Conservation (phyloP, 2,113 vertebrate genomes). For the Cyphomyrus discorhynchus region DNA sequence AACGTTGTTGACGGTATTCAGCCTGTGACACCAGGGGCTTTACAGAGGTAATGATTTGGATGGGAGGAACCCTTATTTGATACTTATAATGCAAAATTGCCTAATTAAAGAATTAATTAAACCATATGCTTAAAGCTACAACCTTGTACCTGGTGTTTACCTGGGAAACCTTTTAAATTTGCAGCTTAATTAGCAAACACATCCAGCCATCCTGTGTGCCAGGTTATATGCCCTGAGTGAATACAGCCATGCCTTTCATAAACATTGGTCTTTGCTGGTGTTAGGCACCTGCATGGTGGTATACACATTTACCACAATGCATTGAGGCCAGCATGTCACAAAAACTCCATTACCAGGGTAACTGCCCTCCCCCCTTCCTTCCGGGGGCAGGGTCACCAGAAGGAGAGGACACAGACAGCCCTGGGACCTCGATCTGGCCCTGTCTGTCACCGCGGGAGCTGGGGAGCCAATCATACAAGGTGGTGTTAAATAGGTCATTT, state of each 20-base stretch:
- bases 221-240: background rate
- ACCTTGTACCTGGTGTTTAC: background rate
- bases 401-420: background rate
- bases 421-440: background rate
- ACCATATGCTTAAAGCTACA: background rate
- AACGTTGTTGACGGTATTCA: background rate
- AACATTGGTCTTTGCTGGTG: background rate
- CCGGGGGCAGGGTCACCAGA: background rate
- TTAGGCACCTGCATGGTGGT: background rate
- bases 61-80: background rate
- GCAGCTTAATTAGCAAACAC: background rate
- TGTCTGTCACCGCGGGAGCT: background rate
- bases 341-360: background rate
- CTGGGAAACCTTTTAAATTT: background rate
- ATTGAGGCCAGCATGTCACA: background rate
- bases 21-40: background rate
- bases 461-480: background rate
- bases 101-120: background rate
- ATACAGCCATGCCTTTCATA: background rate
- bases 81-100: background rate
- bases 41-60: background rate
- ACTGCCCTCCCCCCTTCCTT: background rate
- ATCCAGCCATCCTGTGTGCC: background rate
- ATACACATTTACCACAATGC: background rate
- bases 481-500: background rate